Evolutionary conservation across 2,797 vertebrate species (phyloP), one percentile per base, ranked within the genome.

Genomic region (Orientallactaga sibirica): DNA sequence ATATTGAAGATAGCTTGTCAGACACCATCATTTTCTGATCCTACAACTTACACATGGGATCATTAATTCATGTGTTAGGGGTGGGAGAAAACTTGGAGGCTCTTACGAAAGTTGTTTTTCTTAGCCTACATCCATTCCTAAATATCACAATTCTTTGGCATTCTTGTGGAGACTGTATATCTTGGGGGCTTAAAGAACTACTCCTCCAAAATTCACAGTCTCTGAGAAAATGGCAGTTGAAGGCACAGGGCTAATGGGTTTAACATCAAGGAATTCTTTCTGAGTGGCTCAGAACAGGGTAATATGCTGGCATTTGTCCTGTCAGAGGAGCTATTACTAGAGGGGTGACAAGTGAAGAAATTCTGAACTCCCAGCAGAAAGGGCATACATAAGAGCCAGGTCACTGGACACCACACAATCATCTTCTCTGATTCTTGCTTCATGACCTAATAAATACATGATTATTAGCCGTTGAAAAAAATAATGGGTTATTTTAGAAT

Each of bases 51-150:
- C 97, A 97, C 94, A 76, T 24, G 94, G 97, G 96, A 96, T 97
- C 84, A 73, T 94, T 97, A 98, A 97, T 85, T 98, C 92, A 97
- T 95, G 84, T 66, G 80, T 85, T 97, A 97, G 84, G 15, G 86
- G 61, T 97, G 66, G 64, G 83, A 93, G 77, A 97, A 97, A 97
- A 94, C 14, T 67, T 91, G 87, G 66, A 98, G 75, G 85, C 89
- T 97, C 97, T 97, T 95, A 81, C 84, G 75, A 98, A 96, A 95
- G 85, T 91, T 94, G 67, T 84, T 97, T 98, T 93, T 62, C 71
- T 90, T 97, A 97, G 94, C 91, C 52, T 92, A 92, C 90, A 97
- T 96, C 87, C 95, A 74, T 96, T 97, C 96, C 91, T 96, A 96
- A 94, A 94, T 90, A 90, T 95, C 92, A 86, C 24, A 96, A 85